These are phyloP conservation scores for Drosophila acutilabella DNA, from an alignment of 2,888 invertebrate species.

Conservation along the genomic window DNA sequence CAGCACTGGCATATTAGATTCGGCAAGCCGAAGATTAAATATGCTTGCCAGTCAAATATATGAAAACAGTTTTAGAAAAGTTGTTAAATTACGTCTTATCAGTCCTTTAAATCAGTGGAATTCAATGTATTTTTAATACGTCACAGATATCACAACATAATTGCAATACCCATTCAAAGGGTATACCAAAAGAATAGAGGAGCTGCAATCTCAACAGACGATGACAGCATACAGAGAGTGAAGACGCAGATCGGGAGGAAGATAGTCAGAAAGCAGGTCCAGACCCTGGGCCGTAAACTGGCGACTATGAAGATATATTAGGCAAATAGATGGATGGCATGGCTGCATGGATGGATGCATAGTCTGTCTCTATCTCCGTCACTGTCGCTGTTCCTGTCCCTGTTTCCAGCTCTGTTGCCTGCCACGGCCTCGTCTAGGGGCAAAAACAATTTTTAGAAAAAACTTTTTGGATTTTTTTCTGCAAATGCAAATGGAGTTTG, in stretches of 20 bases:
- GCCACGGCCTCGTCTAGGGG: conserved; percentile 1
- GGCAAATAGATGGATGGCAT: conserved; percentile 78
- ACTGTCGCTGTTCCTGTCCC: background rate
- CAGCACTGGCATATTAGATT: background rate
- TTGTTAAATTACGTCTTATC: no score
- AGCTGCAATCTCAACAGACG: conserved; percentile 70
- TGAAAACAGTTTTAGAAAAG: background rate
- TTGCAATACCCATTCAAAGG: background rate
- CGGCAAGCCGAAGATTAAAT: background rate
- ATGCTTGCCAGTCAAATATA: background rate
- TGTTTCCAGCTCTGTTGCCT: background rate
- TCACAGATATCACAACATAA: background rate
- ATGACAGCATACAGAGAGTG: conserved; percentile 60
- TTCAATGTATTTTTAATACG: background rate
- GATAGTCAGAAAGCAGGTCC: conserved; percentile 45
- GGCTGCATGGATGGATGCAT: conserved; percentile 45
- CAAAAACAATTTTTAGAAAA: conserved; percentile 61
- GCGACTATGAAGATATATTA: conserved; percentile 82
- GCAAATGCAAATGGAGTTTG: conserved; percentile 81
- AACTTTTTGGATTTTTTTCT: conserved; percentile 40
- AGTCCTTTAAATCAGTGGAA: no score
- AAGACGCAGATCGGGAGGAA: conserved; percentile 48
- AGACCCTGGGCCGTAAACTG: conserved; percentile 64
- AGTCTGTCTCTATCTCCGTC: conserved; percentile 1
- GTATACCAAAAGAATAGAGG: conserved; percentile 33